Conservation (phyloP, 2,113 vertebrate genomes). For the Tauraco erythrolophus region DNA sequence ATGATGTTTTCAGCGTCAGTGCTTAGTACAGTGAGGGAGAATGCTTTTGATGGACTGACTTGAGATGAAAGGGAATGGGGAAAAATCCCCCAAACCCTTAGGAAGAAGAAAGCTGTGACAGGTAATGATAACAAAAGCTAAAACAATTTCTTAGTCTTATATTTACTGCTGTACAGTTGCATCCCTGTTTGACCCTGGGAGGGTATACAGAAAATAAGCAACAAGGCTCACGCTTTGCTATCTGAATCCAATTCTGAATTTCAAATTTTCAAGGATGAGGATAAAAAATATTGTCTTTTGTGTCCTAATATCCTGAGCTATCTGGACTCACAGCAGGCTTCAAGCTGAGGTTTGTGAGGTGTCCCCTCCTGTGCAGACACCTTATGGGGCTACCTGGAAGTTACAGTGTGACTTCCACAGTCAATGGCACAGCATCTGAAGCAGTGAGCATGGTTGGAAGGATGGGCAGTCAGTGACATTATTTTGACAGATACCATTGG, state of each 20-base stretch:
- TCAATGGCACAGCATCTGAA: background rate
- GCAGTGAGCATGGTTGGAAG: background rate
- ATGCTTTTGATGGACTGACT: background rate
- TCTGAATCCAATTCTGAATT: background rate
- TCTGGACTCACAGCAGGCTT: background rate
- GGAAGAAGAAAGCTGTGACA: background rate
- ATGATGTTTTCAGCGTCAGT: background rate
- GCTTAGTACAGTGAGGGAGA: background rate
- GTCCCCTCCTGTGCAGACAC: background rate
- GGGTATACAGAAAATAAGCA: background rate
- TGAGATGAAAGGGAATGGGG: background rate
- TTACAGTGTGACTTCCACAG: fast-evolving
- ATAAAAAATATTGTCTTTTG: background rate
- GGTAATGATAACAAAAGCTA: background rate
- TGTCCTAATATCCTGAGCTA: background rate
- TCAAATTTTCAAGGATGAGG: background rate
- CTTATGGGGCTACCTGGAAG: background rate
- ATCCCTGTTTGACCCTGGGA: background rate
- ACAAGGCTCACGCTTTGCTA: background rate
- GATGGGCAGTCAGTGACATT: background rate
- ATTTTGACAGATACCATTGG: background rate
- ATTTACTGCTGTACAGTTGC: background rate
- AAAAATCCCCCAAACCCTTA: background rate
- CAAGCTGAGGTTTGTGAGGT: background rate
- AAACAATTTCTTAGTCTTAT: background rate